These are phyloP conservation scores for Xiphorhynchus elegans DNA, from an alignment of 2,113 vertebrate species.

Conservation along the genomic window DNA sequence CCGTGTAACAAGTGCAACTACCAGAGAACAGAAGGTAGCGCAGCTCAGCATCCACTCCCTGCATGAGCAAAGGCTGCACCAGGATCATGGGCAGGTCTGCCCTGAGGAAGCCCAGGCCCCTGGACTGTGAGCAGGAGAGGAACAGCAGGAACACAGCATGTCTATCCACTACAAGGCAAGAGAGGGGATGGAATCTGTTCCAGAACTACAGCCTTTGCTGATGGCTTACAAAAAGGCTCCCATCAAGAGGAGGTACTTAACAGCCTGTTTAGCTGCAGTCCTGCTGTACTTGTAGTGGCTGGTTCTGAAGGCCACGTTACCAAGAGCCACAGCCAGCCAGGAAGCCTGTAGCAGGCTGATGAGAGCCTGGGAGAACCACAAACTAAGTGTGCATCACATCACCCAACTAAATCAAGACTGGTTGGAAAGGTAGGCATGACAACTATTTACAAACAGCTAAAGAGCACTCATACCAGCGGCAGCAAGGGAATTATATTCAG, in stretches of 20 bases:
- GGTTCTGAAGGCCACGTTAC: not conserved
- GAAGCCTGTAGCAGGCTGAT: not conserved
- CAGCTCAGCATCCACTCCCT: not conserved
- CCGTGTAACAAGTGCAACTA: rapidly evolving
- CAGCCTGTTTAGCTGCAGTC: not conserved
- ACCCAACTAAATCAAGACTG: not conserved
- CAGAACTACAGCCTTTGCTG: not conserved
- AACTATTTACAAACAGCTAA: slow-evolving; percentile 22
- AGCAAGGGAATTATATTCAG: not conserved
- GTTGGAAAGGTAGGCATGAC: slow-evolving; percentile 34
- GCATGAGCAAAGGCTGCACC: not conserved
- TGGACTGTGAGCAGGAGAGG: rapidly evolving
- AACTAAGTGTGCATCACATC: not conserved
- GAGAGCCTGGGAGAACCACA: not conserved
- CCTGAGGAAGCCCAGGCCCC: not conserved
- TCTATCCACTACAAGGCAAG: not conserved
- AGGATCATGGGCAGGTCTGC: not conserved
- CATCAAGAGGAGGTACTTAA: not conserved
- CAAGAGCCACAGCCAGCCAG: not conserved
- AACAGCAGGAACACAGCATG: rapidly evolving
- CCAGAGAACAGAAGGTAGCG: not conserved
- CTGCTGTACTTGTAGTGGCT: not conserved
- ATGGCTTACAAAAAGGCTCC: not conserved
- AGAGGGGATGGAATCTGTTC: rapidly evolving
- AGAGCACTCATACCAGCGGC: not conserved